These are phyloP conservation scores for Aurelia aurita DNA, from an alignment of 30 jellyfish, hydroid and myxozoan genomes.

Conservation along the genomic window DNA sequence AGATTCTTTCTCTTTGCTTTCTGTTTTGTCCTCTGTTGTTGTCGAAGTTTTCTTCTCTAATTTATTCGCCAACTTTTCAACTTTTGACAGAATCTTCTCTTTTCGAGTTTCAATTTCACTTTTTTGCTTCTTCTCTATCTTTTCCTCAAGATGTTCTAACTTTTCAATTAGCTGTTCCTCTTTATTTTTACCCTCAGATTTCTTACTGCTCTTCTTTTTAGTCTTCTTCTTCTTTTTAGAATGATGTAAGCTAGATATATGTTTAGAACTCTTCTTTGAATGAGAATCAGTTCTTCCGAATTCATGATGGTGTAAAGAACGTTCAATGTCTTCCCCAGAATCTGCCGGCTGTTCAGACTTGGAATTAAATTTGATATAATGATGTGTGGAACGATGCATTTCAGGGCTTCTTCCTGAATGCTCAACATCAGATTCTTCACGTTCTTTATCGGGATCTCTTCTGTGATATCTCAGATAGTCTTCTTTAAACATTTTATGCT, in stretches of 20 bases:
- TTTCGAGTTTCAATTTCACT: slow-evolving; percentile 46
- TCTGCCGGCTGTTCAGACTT: not conserved
- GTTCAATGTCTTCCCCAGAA: too few relatives aligned
- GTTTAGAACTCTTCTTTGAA: not conserved
- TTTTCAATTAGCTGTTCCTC: slow-evolving; percentile 60
- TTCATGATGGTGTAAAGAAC: not conserved
- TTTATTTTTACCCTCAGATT: slow-evolving; percentile 1
- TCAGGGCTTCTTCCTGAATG: slow-evolving; percentile 1
- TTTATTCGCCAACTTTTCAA: slow-evolving; percentile 37
- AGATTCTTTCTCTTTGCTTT: not conserved
- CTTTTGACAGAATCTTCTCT: slow-evolving; percentile 54
- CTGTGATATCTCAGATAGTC: not conserved
- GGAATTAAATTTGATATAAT: not conserved
- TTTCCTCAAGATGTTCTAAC: slow-evolving; percentile 65
- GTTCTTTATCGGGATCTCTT: not conserved
- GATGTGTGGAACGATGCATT: not conserved
- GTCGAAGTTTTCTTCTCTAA: slow-evolving; percentile 27
- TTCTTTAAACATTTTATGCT: not conserved
- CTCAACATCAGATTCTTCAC: not conserved
- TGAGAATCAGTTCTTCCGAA: slow-evolving; percentile 8
- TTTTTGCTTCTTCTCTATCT: slow-evolving; percentile 57
- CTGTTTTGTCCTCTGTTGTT: not conserved
- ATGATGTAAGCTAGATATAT: not conserved
- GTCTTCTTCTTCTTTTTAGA: not conserved
- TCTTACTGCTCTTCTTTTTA: slow-evolving; percentile 18